Base-by-base conservation (phyloP, 2,113 vertebrate species). In the Cynoglossus semilaevis region DNA sequence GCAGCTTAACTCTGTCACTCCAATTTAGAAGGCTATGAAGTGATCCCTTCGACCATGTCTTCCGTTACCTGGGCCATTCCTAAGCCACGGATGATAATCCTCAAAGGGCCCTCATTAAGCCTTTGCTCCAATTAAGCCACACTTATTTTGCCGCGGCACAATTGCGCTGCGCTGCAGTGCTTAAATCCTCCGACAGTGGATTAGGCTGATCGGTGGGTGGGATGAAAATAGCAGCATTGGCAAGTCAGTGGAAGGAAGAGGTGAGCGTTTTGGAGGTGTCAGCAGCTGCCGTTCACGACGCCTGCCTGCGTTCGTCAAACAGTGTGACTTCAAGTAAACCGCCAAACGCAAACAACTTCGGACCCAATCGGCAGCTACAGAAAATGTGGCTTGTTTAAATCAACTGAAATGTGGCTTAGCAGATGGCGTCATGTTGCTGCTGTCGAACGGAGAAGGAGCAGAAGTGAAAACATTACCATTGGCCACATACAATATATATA, bases 91-190 rank as follows among this genome's bases (percentile, higher is more conserved):
- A 82, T 88, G 65, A 80, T 74, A 73, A 87, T 84, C 78, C 84
- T 84, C 74, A 5, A 56, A 68, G 67, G 80, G 54, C 48, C 70
- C 76, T 87, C 77, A 87, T 84, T 89, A 88, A 84, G 80, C 75
- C 80, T 79, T 75, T 73, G 77, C 84, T 87, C 78, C 85, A 88
- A 88, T 88, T 89, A 89, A 84, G 72, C 75, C 53, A 53, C 59
- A 41, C 69, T 80, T 76, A 79, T 85, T 85, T 82, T 75, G 51
- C 77, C 4, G 15, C 60, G 37, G 74, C 74, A 74, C 84, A 85
- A 85, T 82, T 75, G 67, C 79, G 74, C 69, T 40, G 67, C 71
- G 70, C 61, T 51, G 16, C 64, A 37, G 68, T 10, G 51, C 61
- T 61, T 77, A 85, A 85, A 87, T 88, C 80, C 78, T 81, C 71